Evolutionary conservation across 2,113 vertebrate genomes (phyloP).

Genomic region (Pionites leucogaster): DNA sequence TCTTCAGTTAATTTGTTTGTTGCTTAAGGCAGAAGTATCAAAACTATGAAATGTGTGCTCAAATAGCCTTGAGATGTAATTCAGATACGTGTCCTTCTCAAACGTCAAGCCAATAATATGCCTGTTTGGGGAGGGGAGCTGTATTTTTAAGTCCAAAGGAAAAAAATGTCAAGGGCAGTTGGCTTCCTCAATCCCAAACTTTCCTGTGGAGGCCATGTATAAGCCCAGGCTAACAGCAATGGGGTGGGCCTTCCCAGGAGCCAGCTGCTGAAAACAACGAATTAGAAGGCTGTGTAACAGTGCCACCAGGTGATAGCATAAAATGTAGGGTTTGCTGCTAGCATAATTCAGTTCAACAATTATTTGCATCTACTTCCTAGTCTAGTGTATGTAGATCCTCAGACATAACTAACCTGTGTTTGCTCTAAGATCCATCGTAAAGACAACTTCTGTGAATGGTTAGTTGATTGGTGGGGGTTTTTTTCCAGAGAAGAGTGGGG

Average conservation of each 20-base stretch:
- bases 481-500: neutral
- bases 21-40: neutral
- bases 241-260: neutral
- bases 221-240: neutral
- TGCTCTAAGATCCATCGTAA: neutral
- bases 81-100: neutral
- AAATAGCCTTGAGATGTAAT: neutral
- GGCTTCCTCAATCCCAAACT: neutral
- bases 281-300: neutral
- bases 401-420: neutral
- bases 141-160: neutral
- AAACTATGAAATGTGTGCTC: neutral
- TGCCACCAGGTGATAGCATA: constrained; percentile 23
- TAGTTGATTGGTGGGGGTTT: rapidly evolving
- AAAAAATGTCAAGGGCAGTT: neutral
- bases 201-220: neutral
- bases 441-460: neutral
- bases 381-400: neutral
- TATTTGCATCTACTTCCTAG: neutral
- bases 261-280: rapidly evolving
- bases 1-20: neutral
- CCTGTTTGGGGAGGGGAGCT: neutral
- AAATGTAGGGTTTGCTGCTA: neutral
- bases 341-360: neutral
- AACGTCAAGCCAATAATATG: neutral